phyloP scores from a whole-genome alignment of 2,797 vertebrate species.

The Bradypodion pumilum region DNA sequence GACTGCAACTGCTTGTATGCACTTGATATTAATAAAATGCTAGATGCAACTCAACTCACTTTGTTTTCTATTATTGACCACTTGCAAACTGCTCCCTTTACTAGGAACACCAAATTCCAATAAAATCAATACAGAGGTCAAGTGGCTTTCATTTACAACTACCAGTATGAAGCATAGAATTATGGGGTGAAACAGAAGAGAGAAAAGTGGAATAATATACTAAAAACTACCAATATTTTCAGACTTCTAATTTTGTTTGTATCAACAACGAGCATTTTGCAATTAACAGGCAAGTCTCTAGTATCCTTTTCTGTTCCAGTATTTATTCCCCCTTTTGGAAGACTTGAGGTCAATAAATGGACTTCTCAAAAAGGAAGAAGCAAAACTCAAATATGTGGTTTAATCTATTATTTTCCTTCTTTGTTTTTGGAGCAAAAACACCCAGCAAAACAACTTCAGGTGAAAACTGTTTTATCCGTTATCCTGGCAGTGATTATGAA shows the following conservation, averaged over 20 bases:
- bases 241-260: not conserved
- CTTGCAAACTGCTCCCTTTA: not conserved
- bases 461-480: not conserved
- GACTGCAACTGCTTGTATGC: constrained; percentile 27
- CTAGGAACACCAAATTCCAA: not conserved
- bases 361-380: not conserved
- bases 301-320: not conserved
- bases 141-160: constrained; percentile 9
- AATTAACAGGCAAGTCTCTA: not conserved
- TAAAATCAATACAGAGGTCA: constrained; percentile 14
- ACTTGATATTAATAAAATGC: constrained; percentile 6
- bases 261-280: not conserved
- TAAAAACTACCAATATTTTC: not conserved
- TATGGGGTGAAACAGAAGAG: not conserved
- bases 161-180: not conserved
- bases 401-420: not conserved
- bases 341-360: not conserved
- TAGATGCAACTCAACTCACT: not conserved
- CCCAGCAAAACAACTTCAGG: not conserved
- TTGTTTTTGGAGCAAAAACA: not conserved
- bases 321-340: too few species aligned
- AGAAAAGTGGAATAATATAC: not conserved
- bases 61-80: constrained; percentile 10
- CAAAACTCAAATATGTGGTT: not conserved
- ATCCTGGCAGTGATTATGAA: constrained; percentile 7